These are phyloP conservation scores for Corythornis vintsioides DNA, from an alignment of 2,113 vertebrate genomes.

Conservation along the genomic window DNA sequence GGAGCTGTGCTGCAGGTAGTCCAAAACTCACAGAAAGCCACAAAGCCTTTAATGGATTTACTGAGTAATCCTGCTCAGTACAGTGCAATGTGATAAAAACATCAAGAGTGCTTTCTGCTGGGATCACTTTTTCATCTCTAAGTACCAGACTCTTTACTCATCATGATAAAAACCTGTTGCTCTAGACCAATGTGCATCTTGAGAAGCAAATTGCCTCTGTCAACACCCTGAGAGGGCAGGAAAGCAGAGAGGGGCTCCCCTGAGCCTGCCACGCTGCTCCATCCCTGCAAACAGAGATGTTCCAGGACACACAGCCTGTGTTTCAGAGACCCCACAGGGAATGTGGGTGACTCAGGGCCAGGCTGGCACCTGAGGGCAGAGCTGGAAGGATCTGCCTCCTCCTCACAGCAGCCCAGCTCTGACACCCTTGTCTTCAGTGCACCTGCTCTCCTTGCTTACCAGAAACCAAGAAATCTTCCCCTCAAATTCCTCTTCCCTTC, in stretches of 20 bases:
- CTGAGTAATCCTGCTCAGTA: background rate
- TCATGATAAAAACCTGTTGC: background rate
- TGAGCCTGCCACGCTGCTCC: background rate
- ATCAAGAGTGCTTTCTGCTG: background rate
- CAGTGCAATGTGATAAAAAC: background rate
- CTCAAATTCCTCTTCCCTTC: too few species aligned
- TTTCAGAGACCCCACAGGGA: background rate
- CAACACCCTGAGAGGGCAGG: background rate
- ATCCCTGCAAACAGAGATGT: background rate
- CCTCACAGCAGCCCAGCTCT: background rate
- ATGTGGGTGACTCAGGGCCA: rapidly evolving
- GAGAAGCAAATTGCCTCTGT: background rate
- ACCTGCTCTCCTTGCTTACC: background rate
- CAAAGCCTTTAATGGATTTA: background rate
- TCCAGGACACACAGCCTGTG: too few species aligned
- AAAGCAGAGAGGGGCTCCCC: background rate
- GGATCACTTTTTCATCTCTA: background rate
- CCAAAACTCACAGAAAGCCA: background rate
- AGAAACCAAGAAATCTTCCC: background rate
- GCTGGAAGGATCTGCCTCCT: background rate
- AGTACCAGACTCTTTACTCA: background rate
- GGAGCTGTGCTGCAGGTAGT: background rate
- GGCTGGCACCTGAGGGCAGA: background rate
- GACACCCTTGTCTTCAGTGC: background rate
- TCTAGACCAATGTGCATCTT: background rate